Percentiles rank a stretch among this genome's conserved stretches.
Conservation (phyloP, 2,888 invertebrate species). For the Drosophila merina region DNA sequence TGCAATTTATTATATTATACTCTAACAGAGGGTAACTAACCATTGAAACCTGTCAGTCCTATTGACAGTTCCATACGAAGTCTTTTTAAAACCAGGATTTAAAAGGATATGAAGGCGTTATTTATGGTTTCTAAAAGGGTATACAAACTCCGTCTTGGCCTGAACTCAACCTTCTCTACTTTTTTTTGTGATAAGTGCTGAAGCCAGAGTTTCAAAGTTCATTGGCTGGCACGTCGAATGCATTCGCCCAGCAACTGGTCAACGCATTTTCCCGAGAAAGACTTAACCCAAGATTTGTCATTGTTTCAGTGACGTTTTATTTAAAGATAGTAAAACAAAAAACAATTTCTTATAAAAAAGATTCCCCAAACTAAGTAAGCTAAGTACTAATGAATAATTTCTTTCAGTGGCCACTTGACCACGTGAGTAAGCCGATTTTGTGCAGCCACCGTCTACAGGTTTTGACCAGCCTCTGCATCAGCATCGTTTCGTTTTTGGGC, state of each 20-base stretch:
- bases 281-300: neutral
- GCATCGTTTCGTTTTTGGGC: constrained; percentile 40
- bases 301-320: neutral
- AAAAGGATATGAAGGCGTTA: too few species aligned
- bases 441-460: constrained; percentile 60
- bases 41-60: too few species aligned
- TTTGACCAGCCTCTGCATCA: constrained; percentile 55
- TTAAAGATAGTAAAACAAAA: too few species aligned
- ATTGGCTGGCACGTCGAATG: constrained; percentile 62
- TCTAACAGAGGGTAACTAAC: neutral
- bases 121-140: neutral
- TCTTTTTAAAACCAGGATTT: too few species aligned
- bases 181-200: constrained; percentile 47
- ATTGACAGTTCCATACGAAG: too few species aligned
- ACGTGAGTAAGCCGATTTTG: constrained; percentile 57
- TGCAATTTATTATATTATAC: constrained; percentile 18
- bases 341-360: too few species aligned
- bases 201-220: constrained; percentile 59
- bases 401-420: constrained; percentile 14
- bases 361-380: neutral
- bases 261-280: constrained; percentile 9
- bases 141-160: neutral
- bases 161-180: neutral
- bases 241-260: constrained; percentile 42
- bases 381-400: neutral